These are phyloP conservation scores for Cheirogaleus medius DNA, from an alignment of 2,113 vertebrate species.

Conservation along the genomic window DNA sequence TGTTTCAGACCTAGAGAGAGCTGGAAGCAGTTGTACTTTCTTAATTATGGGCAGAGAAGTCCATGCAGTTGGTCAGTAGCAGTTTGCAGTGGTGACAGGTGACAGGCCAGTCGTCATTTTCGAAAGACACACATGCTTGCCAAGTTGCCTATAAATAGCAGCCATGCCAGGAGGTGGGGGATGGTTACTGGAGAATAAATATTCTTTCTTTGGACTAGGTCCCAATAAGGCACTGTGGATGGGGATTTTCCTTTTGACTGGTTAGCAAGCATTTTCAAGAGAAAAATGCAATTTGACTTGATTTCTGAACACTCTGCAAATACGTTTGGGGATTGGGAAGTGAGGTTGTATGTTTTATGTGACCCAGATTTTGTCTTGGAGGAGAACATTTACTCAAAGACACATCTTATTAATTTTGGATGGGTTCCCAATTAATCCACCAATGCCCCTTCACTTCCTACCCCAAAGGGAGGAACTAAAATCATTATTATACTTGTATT, in stretches of 20 bases:
- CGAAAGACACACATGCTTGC: neutral
- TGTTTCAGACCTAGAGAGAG: neutral
- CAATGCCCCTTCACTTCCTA: neutral
- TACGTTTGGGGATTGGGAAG: neutral
- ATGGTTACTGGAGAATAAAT: neutral
- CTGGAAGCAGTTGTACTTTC: neutral
- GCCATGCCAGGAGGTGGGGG: neutral
- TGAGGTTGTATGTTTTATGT: neutral
- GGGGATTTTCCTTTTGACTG: neutral
- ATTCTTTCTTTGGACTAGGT: neutral
- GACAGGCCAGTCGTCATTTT: neutral
- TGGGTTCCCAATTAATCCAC: neutral
- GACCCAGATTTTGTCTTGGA: neutral
- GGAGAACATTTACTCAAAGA: neutral
- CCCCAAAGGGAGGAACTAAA: neutral
- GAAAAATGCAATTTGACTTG: neutral
- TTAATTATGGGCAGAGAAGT: neutral
- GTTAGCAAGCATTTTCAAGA: neutral
- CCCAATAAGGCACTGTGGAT: neutral
- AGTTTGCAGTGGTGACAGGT: neutral
- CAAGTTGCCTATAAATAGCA: neutral
- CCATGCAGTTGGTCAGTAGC: neutral
- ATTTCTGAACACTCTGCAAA: slow-evolving; percentile 23
- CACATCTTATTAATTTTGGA: neutral
- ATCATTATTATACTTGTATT: neutral